Percentiles rank a stretch among this genome's conserved stretches.
Conservation (phyloP, 1,140 invertebrate genomes). For the Drosophila truncata region DNA sequence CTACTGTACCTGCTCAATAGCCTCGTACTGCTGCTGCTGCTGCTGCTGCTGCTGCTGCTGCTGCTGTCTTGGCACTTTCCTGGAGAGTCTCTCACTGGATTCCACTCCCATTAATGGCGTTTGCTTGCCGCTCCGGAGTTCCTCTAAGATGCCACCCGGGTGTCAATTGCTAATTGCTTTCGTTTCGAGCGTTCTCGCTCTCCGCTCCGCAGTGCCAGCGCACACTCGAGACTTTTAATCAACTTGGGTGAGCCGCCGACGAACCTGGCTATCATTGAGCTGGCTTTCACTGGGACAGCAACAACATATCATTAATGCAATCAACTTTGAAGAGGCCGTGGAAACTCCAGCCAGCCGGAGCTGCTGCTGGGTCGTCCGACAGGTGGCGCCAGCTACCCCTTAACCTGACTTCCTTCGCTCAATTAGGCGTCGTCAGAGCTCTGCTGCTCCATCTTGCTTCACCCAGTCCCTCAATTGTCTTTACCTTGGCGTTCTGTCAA, state of each 20-base stretch:
- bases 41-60: not conserved
- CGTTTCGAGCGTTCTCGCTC: conserved; percentile 24
- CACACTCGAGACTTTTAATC: conserved; percentile 51
- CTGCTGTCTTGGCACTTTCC: conserved; percentile 13
- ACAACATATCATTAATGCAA: conserved; percentile 65
- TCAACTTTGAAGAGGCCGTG: conserved; percentile 40
- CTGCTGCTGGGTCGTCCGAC: conserved; percentile 21
- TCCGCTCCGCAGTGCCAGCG: conserved; percentile 18
- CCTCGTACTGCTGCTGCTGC: not conserved
- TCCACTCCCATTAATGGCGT: conserved; percentile 34
- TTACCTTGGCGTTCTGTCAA: conserved; percentile 44
- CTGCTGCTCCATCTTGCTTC: not conserved
- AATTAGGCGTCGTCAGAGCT: conserved; percentile 41
- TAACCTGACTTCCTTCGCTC: conserved; percentile 58
- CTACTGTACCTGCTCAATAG: conserved; percentile 18
- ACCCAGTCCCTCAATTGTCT: conserved; percentile 45
- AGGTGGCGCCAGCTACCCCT: conserved; percentile 49
- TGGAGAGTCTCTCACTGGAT: conserved; percentile 12
- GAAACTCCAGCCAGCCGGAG: conserved; percentile 12
- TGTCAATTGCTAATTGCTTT: conserved; percentile 65
- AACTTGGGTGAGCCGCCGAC: conserved; percentile 40
- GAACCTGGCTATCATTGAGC: conserved; percentile 33
- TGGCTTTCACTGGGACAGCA: conserved; percentile 42
- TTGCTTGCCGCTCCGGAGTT: conserved; percentile 26
- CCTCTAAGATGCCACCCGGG: conserved; percentile 43